These are phyloP conservation scores for Drosophila mettleri DNA, from an alignment of 2,888 invertebrate species.

Conservation along the genomic window DNA sequence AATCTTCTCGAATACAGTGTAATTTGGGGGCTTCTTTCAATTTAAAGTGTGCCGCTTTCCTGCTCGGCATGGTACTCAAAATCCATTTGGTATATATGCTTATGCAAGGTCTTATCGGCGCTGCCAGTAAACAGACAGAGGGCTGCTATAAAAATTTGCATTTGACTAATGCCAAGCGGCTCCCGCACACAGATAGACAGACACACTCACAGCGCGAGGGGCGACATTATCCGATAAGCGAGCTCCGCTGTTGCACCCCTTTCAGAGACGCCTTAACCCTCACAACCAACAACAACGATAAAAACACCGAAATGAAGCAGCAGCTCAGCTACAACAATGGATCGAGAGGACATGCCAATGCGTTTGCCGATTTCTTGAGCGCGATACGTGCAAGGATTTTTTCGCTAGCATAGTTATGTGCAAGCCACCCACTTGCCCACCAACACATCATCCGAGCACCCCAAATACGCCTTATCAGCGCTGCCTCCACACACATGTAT, in stretches of 20 bases:
- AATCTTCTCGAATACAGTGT: slow-evolving; percentile 18
- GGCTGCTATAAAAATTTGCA: slow-evolving; percentile 77
- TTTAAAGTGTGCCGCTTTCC: slow-evolving; percentile 13
- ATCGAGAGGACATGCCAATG: slow-evolving; percentile 70
- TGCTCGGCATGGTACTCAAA: not conserved
- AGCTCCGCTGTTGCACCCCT: not conserved
- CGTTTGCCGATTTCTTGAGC: slow-evolving; percentile 78
- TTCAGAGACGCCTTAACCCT: slow-evolving; percentile 56
- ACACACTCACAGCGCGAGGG: slow-evolving; percentile 7
- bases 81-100: slow-evolving; percentile 57
- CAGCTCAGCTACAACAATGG: slow-evolving; percentile 44
- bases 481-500: slow-evolving; percentile 14
- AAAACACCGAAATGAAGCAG: slow-evolving; percentile 22
- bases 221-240: slow-evolving; percentile 44
- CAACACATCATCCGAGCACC: slow-evolving; percentile 25
- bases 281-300: slow-evolving; percentile 34
- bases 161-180: slow-evolving; percentile 72
- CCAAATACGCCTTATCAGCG: slow-evolving; percentile 46
- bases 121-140: slow-evolving; percentile 70
- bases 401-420: slow-evolving; percentile 38
- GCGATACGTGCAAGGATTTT: slow-evolving; percentile 79
- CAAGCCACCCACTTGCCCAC: not conserved
- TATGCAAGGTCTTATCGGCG: slow-evolving; percentile 73
- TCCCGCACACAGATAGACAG: slow-evolving; percentile 11
- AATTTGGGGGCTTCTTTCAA: slow-evolving; percentile 8